A percentile compares a stretch with the other conserved stretches of the same genome.
Evolutionary conservation across 2,113 vertebrate species (phyloP).

Genomic region (Oreotrochilus melanogaster): DNA sequence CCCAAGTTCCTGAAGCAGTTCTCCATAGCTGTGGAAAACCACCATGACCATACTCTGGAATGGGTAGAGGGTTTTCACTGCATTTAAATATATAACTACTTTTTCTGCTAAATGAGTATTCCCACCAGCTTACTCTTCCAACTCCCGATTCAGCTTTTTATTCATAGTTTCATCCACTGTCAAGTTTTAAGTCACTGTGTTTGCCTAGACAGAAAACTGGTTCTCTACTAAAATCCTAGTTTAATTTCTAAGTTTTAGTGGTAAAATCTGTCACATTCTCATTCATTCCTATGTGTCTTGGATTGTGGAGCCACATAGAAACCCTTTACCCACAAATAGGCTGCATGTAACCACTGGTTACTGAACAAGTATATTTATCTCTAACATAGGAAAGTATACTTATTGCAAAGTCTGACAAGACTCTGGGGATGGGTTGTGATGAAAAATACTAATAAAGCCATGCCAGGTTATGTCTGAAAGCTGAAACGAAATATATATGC

Average conservation of each 20-base stretch:
- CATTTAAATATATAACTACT: neutral
- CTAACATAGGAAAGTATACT: neutral
- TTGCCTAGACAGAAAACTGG: too few species aligned
- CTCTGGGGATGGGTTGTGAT: neutral
- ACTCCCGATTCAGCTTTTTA: too few species aligned
- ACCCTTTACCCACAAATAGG: accelerated
- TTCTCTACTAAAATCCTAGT: too few species aligned
- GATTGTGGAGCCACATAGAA: neutral
- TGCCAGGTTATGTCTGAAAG: neutral
- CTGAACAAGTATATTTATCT: neutral
- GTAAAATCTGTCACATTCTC: neutral
- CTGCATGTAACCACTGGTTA: neutral
- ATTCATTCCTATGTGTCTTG: neutral
- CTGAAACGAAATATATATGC: neutral
- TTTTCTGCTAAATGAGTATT: neutral
- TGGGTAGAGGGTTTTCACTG: neutral
- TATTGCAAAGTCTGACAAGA: neutral
- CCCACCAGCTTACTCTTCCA: neutral
- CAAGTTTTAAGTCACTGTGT: too few species aligned
- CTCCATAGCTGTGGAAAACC: neutral
- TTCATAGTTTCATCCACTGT: too few species aligned
- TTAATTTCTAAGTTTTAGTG: too few species aligned
- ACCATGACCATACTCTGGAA: neutral
- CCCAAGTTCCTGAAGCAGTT: neutral
- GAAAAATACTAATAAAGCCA: neutral